Base-by-base conservation (phyloP, 2,797 vertebrate genomes). In the Taenioides sp. region DNA sequence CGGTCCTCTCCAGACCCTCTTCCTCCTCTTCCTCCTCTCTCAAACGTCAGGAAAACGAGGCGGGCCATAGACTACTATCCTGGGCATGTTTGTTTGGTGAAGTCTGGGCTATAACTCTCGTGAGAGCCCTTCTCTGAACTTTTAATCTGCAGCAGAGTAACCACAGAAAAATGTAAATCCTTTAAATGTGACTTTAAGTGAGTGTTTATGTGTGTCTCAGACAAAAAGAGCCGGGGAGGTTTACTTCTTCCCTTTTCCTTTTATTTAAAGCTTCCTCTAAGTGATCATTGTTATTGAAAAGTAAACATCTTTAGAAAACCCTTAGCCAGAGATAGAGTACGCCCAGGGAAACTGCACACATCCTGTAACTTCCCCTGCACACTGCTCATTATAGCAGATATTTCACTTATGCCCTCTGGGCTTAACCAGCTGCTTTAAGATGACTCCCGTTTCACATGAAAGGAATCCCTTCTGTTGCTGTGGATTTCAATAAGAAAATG, bases 21-120 rank as follows among this genome's bases (percentile, higher is more conserved):
- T 74, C 77, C 76, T 76, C 74, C 61, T 70, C 68, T 79, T 66
- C 71, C 74, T 54, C 76, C 89, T 80, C 91, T 85, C 77, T 91
- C 87, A 91, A 77, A 65, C 67, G 66, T 76, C 82, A 88, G 88
- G 89, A 93, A 92, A 87, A 77, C 3, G 11, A 88, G 87, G 85
- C 82, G 70, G 86, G 67, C 71, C 65, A 0, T 62, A 67, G 67
- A 86, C 75, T 79, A 74, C 75, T 82, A 80, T 80, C 78, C 80
- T 73, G 69, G 58, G 75, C 49, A 5, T 76, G 77, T 90, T 91
- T 91, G 59, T 86, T 84, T 72, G 63, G 59, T 76, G 54, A 85
- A 78, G 79, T 79, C 80, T 77, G 47, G 22, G 11, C 47, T 43
- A 59, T 54, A 49, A 74, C 65, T 78, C 40, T 34, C 52, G n/a